phyloP scores from a whole-genome alignment of 2,797 vertebrate genomes.

The Denticeps clupeoides region DNA sequence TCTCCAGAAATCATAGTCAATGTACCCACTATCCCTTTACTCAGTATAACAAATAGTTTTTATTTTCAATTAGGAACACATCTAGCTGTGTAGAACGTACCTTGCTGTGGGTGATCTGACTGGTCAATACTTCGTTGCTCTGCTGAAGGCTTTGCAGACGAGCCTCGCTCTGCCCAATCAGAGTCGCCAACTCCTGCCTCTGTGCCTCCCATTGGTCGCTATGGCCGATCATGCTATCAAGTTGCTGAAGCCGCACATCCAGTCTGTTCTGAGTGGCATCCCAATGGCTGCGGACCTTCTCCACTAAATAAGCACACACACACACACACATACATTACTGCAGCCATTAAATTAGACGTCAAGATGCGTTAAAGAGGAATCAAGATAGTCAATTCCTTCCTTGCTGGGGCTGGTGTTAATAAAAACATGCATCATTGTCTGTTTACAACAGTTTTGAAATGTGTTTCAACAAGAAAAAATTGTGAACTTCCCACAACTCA shows the following conservation, averaged over 20 bases:
- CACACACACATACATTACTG: slow-evolving; percentile 10
- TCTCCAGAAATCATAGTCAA: too few relatives aligned
- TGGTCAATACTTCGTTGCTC: slow-evolving; percentile 66
- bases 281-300: slow-evolving; percentile 85
- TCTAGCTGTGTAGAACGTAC: slow-evolving; percentile 46
- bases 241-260: slow-evolving; percentile 76
- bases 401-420: too few relatives aligned
- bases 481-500: too few relatives aligned
- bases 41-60: too few relatives aligned
- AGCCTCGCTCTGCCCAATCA: slow-evolving; percentile 74
- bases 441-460: too few relatives aligned
- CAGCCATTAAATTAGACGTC: neutral
- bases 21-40: too few relatives aligned
- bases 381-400: too few relatives aligned
- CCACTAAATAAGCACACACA: slow-evolving; percentile 57
- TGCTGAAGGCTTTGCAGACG: slow-evolving; percentile 63
- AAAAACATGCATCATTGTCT: too few relatives aligned
- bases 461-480: too few relatives aligned
- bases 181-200: slow-evolving; percentile 64
- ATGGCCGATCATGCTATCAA: slow-evolving; percentile 77
- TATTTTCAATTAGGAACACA: too few relatives aligned
- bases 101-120: slow-evolving; percentile 79
- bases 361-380: too few relatives aligned
- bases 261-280: slow-evolving; percentile 82
- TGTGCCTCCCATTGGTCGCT: slow-evolving; percentile 83